Percentiles rank a stretch among this genome's conserved stretches.
Evolutionary conservation across 1,140 invertebrate species (phyloP).

Genomic region (Ganaspis sp.): DNA sequence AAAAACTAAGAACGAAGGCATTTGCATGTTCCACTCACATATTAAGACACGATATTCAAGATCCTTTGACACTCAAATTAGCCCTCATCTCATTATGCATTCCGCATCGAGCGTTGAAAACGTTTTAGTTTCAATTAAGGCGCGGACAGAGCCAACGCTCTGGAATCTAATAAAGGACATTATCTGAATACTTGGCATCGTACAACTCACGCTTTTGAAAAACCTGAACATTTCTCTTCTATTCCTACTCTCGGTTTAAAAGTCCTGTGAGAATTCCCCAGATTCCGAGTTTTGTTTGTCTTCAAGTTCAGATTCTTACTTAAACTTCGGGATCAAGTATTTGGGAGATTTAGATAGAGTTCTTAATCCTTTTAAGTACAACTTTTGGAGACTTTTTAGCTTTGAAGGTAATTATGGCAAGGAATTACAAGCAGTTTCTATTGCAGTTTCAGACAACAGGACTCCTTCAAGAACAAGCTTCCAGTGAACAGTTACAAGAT

Average conservation of each 20-base stretch:
- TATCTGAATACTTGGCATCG: constrained; percentile 51
- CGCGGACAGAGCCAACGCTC: background rate
- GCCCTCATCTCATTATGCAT: constrained; percentile 49
- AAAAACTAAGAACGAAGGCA: constrained; percentile 6
- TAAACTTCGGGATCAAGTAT: background rate
- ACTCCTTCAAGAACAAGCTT: constrained; percentile 78
- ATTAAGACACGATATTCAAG: constrained; percentile 45
- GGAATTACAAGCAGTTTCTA: constrained; percentile 73
- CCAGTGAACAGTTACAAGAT: constrained; percentile 81
- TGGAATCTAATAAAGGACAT: constrained; percentile 53
- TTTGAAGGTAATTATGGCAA: background rate
- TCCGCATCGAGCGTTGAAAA: constrained; percentile 50
- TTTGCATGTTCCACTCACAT: constrained; percentile 37
- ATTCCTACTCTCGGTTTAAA: background rate
- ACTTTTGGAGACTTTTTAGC: background rate
- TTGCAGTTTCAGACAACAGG: constrained; percentile 77
- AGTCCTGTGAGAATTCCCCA: background rate
- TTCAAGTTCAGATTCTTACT: background rate
- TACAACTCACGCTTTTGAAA: constrained; percentile 2
- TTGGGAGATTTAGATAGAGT: constrained; percentile 5
- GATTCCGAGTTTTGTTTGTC: constrained; percentile 12
- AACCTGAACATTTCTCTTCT: constrained; percentile 4
- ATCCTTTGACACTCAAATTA: constrained; percentile 59
- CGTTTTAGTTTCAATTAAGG: constrained; percentile 60
- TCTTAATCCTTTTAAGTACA: background rate